phyloP scores from a whole-genome alignment of 2,888 invertebrate genomes.

The Drosophila stalkeri region DNA sequence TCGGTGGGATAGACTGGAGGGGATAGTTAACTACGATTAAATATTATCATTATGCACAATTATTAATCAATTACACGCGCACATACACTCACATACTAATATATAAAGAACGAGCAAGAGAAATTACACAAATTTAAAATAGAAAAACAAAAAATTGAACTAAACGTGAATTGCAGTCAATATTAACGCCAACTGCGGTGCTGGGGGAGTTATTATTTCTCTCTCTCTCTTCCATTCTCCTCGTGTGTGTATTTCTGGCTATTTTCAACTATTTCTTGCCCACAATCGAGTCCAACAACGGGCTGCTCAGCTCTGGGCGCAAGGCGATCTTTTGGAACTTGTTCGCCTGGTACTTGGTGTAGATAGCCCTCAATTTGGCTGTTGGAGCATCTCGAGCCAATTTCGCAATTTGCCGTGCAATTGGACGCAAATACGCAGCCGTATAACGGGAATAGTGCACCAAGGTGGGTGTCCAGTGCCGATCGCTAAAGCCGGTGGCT shows the following conservation, averaged over 20 bases:
- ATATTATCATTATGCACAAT: slow-evolving; percentile 16
- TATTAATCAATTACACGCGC: slow-evolving; percentile 47
- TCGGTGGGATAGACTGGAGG: not conserved
- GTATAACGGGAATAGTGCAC: slow-evolving; percentile 91
- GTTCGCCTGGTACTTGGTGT: slow-evolving; percentile 88
- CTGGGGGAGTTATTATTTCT: not conserved
- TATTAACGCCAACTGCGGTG: slow-evolving; percentile 14
- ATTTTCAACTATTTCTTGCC: slow-evolving; percentile 47
- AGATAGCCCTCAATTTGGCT: slow-evolving; percentile 90
- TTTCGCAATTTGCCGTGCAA: slow-evolving; percentile 89
- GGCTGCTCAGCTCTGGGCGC: slow-evolving; percentile 87
- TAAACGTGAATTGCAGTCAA: slow-evolving; percentile 54
- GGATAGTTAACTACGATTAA: slow-evolving; percentile 4
- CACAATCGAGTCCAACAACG: slow-evolving; percentile 81
- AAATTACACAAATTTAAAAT: slow-evolving; percentile 70
- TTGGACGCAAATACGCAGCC: slow-evolving; percentile 89
- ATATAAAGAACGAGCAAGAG: slow-evolving; percentile 39
- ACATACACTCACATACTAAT: slow-evolving; percentile 6
- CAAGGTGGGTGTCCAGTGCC: slow-evolving; percentile 91
- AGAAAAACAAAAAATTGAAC: slow-evolving; percentile 72
- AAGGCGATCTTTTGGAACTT: slow-evolving; percentile 89
- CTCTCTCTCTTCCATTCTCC: not conserved
- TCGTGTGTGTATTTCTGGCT: not conserved
- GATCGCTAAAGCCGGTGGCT: slow-evolving; percentile 76
- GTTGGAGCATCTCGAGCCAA: slow-evolving; percentile 89